phyloP scores from a whole-genome alignment of 2,113 vertebrate species.

The Potamarius usumacintae region DNA sequence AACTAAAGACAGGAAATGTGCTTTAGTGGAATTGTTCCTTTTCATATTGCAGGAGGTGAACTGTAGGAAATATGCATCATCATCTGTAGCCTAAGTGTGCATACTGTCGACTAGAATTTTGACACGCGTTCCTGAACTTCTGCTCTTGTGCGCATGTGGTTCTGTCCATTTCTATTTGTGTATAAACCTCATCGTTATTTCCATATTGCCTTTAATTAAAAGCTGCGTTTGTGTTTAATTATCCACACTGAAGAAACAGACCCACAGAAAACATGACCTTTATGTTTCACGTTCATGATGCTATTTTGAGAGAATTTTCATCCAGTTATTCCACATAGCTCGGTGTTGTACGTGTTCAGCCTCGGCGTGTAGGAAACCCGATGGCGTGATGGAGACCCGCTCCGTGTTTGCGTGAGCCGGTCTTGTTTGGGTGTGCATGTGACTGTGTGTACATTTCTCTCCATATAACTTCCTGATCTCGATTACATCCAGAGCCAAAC shows the following conservation, averaged over 20 bases:
- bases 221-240: background rate
- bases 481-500: constrained; percentile 30
- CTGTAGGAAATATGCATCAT: background rate
- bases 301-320: background rate
- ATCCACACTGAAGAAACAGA: background rate
- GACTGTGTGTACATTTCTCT: constrained; percentile 18
- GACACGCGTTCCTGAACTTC: background rate
- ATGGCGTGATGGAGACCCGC: background rate
- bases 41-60: background rate
- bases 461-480: constrained; percentile 44
- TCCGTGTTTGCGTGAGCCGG: constrained; percentile 22
- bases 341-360: too few species aligned
- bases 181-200: background rate
- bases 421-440: constrained; percentile 31
- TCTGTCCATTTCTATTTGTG: background rate
- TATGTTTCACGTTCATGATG: background rate
- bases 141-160: background rate
- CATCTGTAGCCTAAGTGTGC: background rate
- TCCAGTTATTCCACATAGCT: background rate
- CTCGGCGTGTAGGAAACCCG: background rate
- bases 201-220: background rate
- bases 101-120: background rate
- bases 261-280: background rate
- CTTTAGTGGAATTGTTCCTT: background rate
- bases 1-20: background rate